Evolutionary conservation across 1,140 invertebrate species (phyloP).

Genomic region (Mesaphorura yosii): DNA sequence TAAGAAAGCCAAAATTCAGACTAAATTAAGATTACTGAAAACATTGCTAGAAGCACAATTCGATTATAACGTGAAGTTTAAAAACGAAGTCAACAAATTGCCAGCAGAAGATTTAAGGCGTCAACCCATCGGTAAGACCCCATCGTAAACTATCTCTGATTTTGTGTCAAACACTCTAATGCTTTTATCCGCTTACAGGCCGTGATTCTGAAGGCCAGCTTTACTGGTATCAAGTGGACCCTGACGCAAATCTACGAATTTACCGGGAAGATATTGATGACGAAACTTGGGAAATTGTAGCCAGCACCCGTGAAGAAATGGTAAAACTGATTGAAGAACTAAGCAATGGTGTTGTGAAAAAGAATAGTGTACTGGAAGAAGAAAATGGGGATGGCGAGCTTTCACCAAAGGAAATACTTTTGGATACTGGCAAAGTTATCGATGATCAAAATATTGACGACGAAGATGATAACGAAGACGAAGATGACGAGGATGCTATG

Average conservation of each 20-base stretch:
- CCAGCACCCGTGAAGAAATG: conserved; percentile 52
- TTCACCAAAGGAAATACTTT: conserved; percentile 10
- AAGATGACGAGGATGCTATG: conserved; percentile 41
- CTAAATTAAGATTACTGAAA: conserved; percentile 84
- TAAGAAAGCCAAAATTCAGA: conserved; percentile 71
- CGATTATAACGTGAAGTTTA: conserved; percentile 86
- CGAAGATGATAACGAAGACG: conserved; percentile 47
- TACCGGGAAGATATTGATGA: conserved; percentile 92
- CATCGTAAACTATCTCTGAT: too few relatives aligned
- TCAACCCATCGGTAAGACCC: conserved; percentile 64
- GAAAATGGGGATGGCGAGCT: neutral
- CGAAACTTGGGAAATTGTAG: conserved; percentile 86
- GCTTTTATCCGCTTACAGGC: conserved; percentile 10
- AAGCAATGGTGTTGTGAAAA: conserved; percentile 48
- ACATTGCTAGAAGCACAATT: conserved; percentile 86
- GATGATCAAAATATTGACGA: conserved; percentile 34
- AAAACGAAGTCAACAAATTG: conserved; percentile 74
- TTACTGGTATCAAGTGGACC: conserved; percentile 88
- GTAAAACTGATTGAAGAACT: conserved; percentile 52
- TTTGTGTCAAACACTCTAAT: too few relatives aligned
- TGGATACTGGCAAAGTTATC: conserved; percentile 31
- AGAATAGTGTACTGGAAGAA: conserved; percentile 4
- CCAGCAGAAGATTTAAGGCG: conserved; percentile 65
- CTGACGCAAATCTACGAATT: conserved; percentile 71
- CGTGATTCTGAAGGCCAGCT: conserved; percentile 74